These are phyloP conservation scores for Leptobrachium ailaonicum DNA, from an alignment of 2,113 vertebrate species.

Conservation along the genomic window DNA sequence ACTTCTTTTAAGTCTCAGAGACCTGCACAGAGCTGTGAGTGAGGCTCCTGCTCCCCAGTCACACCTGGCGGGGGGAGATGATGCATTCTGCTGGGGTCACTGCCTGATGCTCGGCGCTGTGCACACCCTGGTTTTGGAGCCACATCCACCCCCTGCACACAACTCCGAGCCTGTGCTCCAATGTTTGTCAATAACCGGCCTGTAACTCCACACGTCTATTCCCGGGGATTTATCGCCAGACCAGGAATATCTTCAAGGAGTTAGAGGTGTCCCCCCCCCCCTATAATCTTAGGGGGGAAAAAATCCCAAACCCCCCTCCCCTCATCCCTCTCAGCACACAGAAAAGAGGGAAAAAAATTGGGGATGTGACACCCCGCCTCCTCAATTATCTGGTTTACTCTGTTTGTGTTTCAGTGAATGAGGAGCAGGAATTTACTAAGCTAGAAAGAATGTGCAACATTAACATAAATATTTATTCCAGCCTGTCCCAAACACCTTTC, in stretches of 20 bases:
- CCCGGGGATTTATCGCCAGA: constrained; percentile 1
- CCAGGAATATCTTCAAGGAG: background rate
- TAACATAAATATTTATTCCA: constrained; percentile 9
- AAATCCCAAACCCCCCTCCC: background rate
- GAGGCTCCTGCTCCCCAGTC: too few relatives aligned
- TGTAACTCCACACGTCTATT: too few relatives aligned
- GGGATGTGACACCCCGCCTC: constrained; percentile 50
- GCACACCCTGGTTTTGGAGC: too few relatives aligned
- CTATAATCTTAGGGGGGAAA: constrained; percentile 6
- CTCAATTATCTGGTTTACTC: constrained; percentile 45
- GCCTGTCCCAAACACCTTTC: background rate
- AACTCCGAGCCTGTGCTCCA: too few relatives aligned
- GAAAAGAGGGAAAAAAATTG: constrained; percentile 5
- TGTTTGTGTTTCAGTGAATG: constrained; percentile 32
- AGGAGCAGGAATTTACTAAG: constrained; percentile 38
- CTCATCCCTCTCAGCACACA: background rate
- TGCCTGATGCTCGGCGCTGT: too few relatives aligned
- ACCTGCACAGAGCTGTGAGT: too few relatives aligned
- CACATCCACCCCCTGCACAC: too few relatives aligned
- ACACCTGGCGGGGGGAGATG: too few relatives aligned
- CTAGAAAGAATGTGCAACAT: constrained; percentile 13
- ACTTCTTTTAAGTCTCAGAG: too few relatives aligned
- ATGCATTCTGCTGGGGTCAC: too few relatives aligned
- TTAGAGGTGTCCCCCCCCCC: too few relatives aligned
- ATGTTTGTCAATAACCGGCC: constrained; percentile 42